Conservation (phyloP, 2,113 vertebrate species). For the human (Homo sapiens) region GRCh38 chr5:21534001-21534500, state of each 20-base stretch:
- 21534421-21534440: background rate
- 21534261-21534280: background rate
- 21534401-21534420: background rate
- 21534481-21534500: background rate
- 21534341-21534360: background rate
- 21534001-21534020: too few species aligned
- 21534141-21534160: too few species aligned
- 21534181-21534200: background rate
- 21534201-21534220: background rate
- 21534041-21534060: background rate
- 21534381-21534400: background rate
- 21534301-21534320: background rate
- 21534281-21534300: background rate
- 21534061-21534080: background rate
- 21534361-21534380: background rate
- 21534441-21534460: background rate
- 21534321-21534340: background rate
- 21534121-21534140: fast-evolving
- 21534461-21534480: background rate
- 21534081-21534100: background rate
- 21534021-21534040: background rate
- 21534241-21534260: background rate
- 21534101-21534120: background rate
- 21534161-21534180: background rate
- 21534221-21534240: background rate